Evolutionary conservation across 2,113 vertebrate species (phyloP).

Genomic region (Micronycteris hirsuta): DNA sequence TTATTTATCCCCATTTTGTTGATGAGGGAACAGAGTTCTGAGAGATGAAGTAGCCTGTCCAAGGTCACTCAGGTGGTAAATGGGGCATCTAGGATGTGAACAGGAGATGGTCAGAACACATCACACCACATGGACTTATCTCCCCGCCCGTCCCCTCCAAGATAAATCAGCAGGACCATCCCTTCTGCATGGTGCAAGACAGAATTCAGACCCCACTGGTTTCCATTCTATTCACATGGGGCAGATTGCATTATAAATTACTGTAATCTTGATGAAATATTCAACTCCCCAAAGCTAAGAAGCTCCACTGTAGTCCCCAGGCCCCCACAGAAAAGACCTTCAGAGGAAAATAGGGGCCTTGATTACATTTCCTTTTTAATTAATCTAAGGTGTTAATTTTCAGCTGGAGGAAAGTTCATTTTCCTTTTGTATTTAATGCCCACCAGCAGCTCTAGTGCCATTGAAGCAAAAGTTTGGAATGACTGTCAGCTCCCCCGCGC

Average conservation of each 20-base stretch:
- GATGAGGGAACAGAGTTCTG: neutral
- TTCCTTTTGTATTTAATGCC: conserved; percentile 74
- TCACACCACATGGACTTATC: rapidly evolving
- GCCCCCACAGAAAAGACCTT: neutral
- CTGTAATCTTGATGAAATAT: conserved; percentile 30
- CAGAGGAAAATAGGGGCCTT: conserved; percentile 30
- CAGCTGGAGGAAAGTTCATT: conserved; percentile 58
- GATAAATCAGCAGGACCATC: neutral
- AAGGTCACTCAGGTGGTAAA: neutral
- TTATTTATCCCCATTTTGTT: neutral
- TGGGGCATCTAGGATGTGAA: neutral
- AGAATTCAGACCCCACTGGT: neutral
- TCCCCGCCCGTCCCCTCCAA: neutral
- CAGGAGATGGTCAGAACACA: neutral
- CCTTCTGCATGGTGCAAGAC: neutral
- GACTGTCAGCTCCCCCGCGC: conserved; percentile 59
- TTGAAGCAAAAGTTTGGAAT: conserved; percentile 44
- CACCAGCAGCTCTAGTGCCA: conserved; percentile 55
- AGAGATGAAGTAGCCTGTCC: neutral
- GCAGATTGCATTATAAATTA: neutral
- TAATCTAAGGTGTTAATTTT: conserved; percentile 72
- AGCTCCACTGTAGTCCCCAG: neutral
- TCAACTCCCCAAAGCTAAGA: conserved; percentile 39
- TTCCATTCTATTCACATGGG: conserved; percentile 43
- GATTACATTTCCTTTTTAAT: conserved; percentile 67